Percentiles rank a stretch among this genome's conserved stretches.
phyloP scores from a whole-genome alignment of 1,140 invertebrate genomes.

The Lamellibrachia luymesi region DNA sequence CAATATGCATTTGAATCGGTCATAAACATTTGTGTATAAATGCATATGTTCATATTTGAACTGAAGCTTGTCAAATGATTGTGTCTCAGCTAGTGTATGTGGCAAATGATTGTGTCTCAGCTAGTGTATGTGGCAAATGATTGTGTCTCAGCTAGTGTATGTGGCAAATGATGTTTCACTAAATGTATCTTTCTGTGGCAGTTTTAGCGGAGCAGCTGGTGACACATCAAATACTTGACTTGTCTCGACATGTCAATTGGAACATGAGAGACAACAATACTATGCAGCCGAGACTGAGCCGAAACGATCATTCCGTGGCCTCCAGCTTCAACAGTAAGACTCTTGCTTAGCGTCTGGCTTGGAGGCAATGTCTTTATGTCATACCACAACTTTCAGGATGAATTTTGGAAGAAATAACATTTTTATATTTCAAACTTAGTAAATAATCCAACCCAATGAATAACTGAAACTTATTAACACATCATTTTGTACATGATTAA shows the following conservation, averaged over 20 bases:
- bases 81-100: no score
- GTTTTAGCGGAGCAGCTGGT: background rate
- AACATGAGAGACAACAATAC: background rate
- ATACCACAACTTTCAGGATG: background rate
- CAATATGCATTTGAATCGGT: no score
- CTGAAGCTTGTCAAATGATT: no score
- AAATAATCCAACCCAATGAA: background rate
- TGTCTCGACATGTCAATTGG: background rate
- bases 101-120: no score
- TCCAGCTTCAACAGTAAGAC: background rate
- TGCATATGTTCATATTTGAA: no score
- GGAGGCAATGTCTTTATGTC: no score
- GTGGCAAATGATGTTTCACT: background rate
- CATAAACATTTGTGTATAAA: no score
- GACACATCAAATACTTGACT: conserved; percentile 1
- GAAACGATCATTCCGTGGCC: background rate
- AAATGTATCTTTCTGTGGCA: background rate
- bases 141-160: no score
- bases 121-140: no score
- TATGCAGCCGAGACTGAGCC: background rate
- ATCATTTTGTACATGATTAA: no score
- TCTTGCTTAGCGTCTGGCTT: background rate
- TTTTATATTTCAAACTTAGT: background rate
- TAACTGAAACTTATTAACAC: no score
- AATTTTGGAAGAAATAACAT: background rate